A percentile compares a stretch with the other conserved stretches of the same genome.
Evolutionary conservation across 2,888 invertebrate species (phyloP).

Genomic region (Drosophila rubida): DNA sequence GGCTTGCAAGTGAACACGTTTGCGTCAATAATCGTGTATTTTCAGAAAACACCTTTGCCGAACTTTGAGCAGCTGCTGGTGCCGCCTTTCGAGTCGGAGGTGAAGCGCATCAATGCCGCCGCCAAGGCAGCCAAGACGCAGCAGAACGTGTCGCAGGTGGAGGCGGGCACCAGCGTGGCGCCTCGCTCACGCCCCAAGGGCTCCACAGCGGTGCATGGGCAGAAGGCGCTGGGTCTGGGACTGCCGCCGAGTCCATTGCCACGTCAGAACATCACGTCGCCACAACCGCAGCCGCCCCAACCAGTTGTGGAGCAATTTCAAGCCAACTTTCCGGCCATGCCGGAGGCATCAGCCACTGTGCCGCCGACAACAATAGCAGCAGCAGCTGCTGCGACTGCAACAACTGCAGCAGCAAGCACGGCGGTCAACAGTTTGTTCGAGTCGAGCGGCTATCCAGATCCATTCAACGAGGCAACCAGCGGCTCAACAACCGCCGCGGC

Average conservation of each 20-base stretch:
- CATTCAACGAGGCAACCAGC: conserved; percentile 87
- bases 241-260: conserved; percentile 87
- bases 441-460: conserved; percentile 88
- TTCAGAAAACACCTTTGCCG: conserved; percentile 89
- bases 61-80: conserved; percentile 88
- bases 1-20: background rate
- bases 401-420: conserved; percentile 40
- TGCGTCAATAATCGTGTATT: conserved; percentile 21
- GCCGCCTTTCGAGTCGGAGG: conserved; percentile 90
- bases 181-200: conserved; percentile 93
- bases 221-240: conserved; percentile 86
- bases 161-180: conserved; percentile 91
- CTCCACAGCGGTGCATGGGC: conserved; percentile 82
- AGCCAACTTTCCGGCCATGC: conserved; percentile 83
- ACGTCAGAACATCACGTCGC: conserved; percentile 84
- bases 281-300: conserved; percentile 75
- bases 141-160: conserved; percentile 86
- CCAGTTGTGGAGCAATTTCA: conserved; percentile 84
- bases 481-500: conserved; percentile 35
- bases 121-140: conserved; percentile 82
- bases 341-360: conserved; percentile 32
- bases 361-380: conserved; percentile 85
- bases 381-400: conserved; percentile 12
- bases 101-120: conserved; percentile 85
- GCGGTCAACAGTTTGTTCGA: conserved; percentile 88